These are phyloP conservation scores for Mesorhabditis belari DNA, from an alignment of 2,888 invertebrate genomes.

Conservation along the genomic window DNA sequence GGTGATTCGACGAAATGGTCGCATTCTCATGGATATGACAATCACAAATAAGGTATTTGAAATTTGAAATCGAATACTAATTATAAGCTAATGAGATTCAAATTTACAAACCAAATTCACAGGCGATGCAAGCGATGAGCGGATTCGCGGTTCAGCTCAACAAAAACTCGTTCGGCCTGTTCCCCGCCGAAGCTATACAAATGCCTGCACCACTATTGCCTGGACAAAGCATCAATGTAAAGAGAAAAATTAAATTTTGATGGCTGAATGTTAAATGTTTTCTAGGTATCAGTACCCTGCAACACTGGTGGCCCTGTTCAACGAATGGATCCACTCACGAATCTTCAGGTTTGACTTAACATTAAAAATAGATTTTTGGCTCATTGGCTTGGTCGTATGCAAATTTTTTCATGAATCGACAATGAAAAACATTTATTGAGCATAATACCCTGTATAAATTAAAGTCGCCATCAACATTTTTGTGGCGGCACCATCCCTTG, in stretches of 20 bases:
- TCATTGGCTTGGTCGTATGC: no score
- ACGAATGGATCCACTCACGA: slow-evolving; percentile 93
- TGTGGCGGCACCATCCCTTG: no score
- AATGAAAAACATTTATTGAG: not conserved
- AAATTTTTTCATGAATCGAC: no score
- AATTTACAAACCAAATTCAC: not conserved
- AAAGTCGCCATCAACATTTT: no score
- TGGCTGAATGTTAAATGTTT: not conserved
- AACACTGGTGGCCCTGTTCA: slow-evolving; percentile 83
- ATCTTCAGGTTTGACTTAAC: slow-evolving; percentile 67
- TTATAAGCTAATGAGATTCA: not conserved
- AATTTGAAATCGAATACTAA: no score
- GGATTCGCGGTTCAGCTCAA: slow-evolving; percentile 96
- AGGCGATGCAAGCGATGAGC: slow-evolving; percentile 91
- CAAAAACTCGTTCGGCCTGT: slow-evolving; percentile 86
- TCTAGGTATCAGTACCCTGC: slow-evolving; percentile 65
- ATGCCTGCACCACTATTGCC: slow-evolving; percentile 70
- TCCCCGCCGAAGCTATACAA: slow-evolving; percentile 75
- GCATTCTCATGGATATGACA: slow-evolving; percentile 87
- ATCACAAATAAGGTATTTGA: slow-evolving; percentile 70
- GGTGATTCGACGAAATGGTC: slow-evolving; percentile 74
- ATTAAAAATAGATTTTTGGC: not conserved
- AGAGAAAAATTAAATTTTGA: not conserved
- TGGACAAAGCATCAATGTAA: slow-evolving; percentile 69
- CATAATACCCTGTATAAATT: no score